Percentiles rank a stretch among this genome's conserved stretches.
phyloP scores from a whole-genome alignment of 2,113 vertebrate genomes.

The Macroglossus sobrinus region DNA sequence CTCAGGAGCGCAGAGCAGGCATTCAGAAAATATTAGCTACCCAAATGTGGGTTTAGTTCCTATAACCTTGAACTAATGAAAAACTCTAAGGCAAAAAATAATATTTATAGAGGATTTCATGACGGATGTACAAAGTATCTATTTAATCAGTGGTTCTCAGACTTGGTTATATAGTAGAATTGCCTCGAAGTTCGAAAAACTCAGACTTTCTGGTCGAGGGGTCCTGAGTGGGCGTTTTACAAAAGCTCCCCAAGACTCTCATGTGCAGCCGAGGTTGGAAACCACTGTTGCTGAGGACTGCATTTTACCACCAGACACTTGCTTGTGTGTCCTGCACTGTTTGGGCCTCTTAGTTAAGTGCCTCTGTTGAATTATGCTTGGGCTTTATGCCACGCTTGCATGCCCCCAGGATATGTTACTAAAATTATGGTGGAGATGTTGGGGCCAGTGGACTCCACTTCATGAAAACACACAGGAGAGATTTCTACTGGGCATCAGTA shows the following conservation, averaged over 20 bases:
- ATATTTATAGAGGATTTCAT: background rate
- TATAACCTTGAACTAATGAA: background rate
- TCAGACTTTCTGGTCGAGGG: background rate
- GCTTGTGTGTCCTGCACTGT: rapidly evolving
- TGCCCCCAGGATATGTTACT: background rate
- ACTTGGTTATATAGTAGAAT: background rate
- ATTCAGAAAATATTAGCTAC: background rate
- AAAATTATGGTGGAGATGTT: background rate
- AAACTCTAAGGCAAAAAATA: background rate
- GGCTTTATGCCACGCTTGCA: background rate
- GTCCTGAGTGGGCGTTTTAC: background rate
- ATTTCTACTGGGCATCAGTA: background rate
- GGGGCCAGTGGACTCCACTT: background rate
- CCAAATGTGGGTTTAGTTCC: background rate
- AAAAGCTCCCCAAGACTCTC: background rate
- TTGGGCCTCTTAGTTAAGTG: background rate
- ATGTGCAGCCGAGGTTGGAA: background rate
- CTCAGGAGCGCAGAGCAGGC: background rate
- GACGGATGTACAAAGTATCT: background rate
- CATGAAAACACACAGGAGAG: background rate
- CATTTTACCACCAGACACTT: background rate
- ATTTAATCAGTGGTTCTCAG: background rate
- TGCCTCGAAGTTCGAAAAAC: background rate
- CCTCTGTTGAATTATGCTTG: background rate
- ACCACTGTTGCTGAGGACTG: background rate